Evolutionary conservation across 2,888 invertebrate species (phyloP).

Genomic region (Yponomeuta malinellus): DNA sequence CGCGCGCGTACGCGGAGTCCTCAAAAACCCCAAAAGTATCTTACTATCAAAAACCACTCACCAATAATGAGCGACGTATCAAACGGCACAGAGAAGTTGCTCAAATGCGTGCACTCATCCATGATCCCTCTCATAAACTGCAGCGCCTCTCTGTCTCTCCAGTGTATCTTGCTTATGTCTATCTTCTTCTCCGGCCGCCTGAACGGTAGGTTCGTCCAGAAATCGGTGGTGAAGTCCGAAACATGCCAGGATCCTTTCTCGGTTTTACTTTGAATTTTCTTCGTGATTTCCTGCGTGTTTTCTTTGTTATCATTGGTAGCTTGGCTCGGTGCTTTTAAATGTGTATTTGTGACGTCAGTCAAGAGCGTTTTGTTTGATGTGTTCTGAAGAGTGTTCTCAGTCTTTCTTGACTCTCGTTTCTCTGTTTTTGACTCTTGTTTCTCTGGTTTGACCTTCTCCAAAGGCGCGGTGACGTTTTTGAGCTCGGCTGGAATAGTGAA

Average conservation of each 20-base stretch:
- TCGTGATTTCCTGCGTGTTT: slow-evolving; percentile 18
- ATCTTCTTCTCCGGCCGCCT: slow-evolving; percentile 58
- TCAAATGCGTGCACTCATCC: slow-evolving; percentile 98
- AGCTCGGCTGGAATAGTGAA: neutral
- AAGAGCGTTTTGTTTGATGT: neutral
- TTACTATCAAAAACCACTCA: slow-evolving; percentile 30
- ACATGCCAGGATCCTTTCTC: slow-evolving; percentile 51
- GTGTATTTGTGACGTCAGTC: slow-evolving; percentile 3
- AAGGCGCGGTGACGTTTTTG: neutral
- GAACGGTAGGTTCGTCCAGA: slow-evolving; percentile 59
- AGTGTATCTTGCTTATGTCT: slow-evolving; percentile 78
- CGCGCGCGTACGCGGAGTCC: too few relatives aligned
- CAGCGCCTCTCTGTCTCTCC: slow-evolving; percentile 85
- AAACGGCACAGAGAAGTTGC: slow-evolving; percentile 90
- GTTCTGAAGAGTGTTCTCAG: neutral
- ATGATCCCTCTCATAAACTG: slow-evolving; percentile 98
- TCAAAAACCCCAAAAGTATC: too few relatives aligned
- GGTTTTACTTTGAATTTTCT: slow-evolving; percentile 22
- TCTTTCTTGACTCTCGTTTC: neutral
- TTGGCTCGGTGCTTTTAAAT: neutral
- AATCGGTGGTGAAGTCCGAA: slow-evolving; percentile 52
- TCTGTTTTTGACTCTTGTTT: neutral
- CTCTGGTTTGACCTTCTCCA: neutral
- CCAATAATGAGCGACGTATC: slow-evolving; percentile 92
- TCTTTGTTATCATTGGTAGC: neutral